Evolutionary conservation across 2,888 invertebrate species (phyloP).

Genomic region (Gasteruption jaculator): DNA sequence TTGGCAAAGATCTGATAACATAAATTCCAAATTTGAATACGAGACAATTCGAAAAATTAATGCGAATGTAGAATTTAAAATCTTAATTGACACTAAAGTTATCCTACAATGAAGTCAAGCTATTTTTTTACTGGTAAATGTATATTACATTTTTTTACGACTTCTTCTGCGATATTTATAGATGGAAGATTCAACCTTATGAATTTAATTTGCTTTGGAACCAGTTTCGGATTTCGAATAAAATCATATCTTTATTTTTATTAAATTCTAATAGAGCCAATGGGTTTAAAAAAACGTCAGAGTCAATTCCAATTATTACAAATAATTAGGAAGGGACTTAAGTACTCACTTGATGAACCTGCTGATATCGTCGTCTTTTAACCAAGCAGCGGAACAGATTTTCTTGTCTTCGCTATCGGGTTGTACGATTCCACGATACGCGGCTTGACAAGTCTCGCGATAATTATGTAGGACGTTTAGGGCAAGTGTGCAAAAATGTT

Average conservation of each 20-base stretch:
- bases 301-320: too few species aligned
- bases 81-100: too few species aligned
- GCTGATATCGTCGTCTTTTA: conserved; percentile 92
- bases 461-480: conserved; percentile 69
- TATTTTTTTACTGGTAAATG: too few species aligned
- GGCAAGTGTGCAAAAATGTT: conserved; percentile 70
- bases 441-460: conserved; percentile 69
- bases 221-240: too few species aligned
- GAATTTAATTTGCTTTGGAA: too few species aligned
- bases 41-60: conserved; percentile 1
- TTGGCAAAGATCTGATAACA: conserved; percentile 69
- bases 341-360: conserved; percentile 75
- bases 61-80: neutral
- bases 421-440: conserved; percentile 73
- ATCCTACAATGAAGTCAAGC: too few species aligned
- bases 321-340: too few species aligned
- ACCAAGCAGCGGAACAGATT: conserved; percentile 82
- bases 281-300: too few species aligned
- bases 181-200: too few species aligned
- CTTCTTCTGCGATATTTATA: too few species aligned
- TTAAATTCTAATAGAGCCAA: neutral
- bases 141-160: too few species aligned
- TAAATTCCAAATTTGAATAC: neutral
- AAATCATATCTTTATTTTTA: neutral
- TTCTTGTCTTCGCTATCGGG: conserved; percentile 73